A percentile compares a stretch with the other conserved stretches of the same genome.
phyloP scores from a whole-genome alignment of 1,140 invertebrate genomes.

The Drosophila tristis region DNA sequence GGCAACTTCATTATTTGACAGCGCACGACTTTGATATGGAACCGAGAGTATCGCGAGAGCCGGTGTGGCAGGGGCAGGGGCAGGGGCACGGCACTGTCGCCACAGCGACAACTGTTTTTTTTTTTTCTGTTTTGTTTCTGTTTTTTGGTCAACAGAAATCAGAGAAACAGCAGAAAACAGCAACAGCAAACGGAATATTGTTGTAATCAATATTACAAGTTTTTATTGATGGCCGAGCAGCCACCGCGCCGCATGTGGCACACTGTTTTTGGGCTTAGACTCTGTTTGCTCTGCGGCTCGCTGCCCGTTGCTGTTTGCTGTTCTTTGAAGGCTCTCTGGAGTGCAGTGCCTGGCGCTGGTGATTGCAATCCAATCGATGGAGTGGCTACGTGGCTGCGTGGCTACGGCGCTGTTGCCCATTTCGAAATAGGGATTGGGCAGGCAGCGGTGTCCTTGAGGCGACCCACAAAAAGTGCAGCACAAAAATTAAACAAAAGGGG shows the following conservation, averaged over 20 bases:
- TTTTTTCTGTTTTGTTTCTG: neutral
- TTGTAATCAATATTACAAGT: conserved; percentile 81
- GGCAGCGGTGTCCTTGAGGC: conserved; percentile 53
- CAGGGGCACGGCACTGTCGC: conserved; percentile 13
- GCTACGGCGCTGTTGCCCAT: neutral
- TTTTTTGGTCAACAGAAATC: conserved; percentile 23
- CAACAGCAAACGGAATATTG: conserved; percentile 42
- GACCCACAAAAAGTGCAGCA: neutral
- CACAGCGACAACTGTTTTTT: conserved; percentile 25
- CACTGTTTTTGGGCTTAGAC: conserved; percentile 44
- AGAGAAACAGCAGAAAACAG: no score
- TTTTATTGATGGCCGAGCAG: conserved; percentile 60
- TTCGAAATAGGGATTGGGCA: neutral
- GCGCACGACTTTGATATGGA: conserved; percentile 77
- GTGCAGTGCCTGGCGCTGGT: no score
- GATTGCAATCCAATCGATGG: conserved; percentile 11
- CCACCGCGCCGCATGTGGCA: conserved; percentile 62
- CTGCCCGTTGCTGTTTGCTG: no score
- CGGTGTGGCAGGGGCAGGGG: conserved; percentile 9
- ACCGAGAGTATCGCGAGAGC: conserved; percentile 19
- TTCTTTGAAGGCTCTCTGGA: no score
- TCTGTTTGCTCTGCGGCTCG: conserved; percentile 5
- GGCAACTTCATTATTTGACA: conserved; percentile 82
- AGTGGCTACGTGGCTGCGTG: conserved; percentile 4
- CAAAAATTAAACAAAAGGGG: no score